Evolutionary conservation across 2,797 vertebrate genomes (phyloP).

Genomic region (Rhinoraja longicauda): DNA sequence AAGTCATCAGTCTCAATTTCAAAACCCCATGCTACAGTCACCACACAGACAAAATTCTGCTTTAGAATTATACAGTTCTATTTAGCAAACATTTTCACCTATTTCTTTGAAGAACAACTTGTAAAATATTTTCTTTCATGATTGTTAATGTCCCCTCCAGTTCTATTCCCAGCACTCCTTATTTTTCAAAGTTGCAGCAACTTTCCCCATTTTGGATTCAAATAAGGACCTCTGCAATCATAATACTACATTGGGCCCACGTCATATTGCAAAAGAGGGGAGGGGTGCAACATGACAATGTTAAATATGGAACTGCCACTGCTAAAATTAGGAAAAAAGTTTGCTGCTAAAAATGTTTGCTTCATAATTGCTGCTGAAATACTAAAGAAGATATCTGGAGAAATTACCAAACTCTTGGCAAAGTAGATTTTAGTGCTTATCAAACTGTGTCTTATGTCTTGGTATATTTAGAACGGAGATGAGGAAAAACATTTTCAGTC

Average conservation of each 20-base stretch:
- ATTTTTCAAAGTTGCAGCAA: not conserved
- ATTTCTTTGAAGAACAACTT: not conserved
- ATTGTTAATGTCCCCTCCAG: not conserved
- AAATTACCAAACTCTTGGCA: not conserved
- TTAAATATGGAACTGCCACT: not conserved
- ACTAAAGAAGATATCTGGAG: not conserved
- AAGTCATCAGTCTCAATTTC: not conserved
- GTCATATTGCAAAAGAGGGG: not conserved
- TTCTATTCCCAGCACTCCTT: not conserved
- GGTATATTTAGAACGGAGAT: no score
- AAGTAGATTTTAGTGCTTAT: not conserved
- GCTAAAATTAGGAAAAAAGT: not conserved
- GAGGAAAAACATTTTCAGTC: no score
- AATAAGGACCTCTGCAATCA: not conserved
- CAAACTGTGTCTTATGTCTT: not conserved
- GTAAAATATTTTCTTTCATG: not conserved
- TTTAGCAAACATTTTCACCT: not conserved
- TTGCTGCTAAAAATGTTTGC: no score
- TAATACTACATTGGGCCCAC: not conserved
- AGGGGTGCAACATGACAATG: not conserved
- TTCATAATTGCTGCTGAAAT: not conserved
- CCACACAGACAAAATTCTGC: not conserved
- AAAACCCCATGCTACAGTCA: not conserved
- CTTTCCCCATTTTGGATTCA: not conserved
- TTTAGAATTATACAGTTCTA: not conserved